A percentile compares a stretch with the other conserved stretches of the same genome.
Conservation (phyloP, 2,113 vertebrate species). For the Casuarius casuarius region DNA sequence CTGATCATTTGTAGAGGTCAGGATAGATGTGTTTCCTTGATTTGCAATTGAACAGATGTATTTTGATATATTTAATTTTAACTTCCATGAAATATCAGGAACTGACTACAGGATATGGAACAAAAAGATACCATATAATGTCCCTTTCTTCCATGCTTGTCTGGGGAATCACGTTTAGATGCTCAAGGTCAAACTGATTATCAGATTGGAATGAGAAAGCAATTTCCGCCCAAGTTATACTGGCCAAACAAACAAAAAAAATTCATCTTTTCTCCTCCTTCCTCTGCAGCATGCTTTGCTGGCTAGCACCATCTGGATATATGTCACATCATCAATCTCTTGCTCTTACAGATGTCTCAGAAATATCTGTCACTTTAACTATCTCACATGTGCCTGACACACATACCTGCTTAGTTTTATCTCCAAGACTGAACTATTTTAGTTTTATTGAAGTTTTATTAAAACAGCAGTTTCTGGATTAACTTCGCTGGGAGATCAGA, state of each 20-base stretch:
- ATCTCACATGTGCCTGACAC: not conserved
- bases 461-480: not conserved
- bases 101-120: not conserved
- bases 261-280: not conserved
- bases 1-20: not conserved
- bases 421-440: not conserved
- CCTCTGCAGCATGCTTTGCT: not conserved
- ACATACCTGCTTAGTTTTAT: not conserved
- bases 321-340: not conserved
- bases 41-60: constrained; percentile 1
- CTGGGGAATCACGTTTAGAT: not conserved
- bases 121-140: not conserved
- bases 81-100: not conserved
- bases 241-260: not conserved
- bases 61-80: not conserved
- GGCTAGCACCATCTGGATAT: not conserved
- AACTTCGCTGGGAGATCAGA: not conserved
- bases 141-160: not conserved
- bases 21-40: not conserved
- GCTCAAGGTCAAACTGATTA: not conserved
- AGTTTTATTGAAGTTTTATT: not conserved
- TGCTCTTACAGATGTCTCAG: not conserved
- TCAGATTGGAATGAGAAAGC: not conserved
- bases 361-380: not conserved
- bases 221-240: not conserved